Evolutionary conservation across 1,140 invertebrate genomes (phyloP).

Genomic region (Nomia melanderi): DNA sequence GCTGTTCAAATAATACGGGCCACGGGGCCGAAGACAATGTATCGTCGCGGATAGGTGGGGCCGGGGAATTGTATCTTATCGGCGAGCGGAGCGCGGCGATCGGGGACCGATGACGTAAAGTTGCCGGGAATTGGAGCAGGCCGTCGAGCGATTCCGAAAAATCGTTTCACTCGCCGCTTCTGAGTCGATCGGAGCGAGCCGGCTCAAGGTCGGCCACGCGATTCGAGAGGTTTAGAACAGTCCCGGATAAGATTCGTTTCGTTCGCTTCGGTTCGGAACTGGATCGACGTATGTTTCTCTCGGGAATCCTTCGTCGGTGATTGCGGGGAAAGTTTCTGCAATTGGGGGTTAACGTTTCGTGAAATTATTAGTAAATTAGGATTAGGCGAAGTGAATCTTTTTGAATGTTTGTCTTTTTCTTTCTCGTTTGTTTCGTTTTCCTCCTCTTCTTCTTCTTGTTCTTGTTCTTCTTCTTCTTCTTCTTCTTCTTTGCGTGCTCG

Average conservation of each 20-base stretch:
- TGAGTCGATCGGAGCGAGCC: not conserved
- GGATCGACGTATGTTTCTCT: slow-evolving; percentile 67
- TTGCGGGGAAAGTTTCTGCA: too few relatives aligned
- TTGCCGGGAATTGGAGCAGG: not conserved
- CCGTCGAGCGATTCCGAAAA: not conserved
- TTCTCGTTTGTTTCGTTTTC: not conserved
- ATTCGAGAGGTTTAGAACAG: slow-evolving; percentile 57
- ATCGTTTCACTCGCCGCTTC: not conserved
- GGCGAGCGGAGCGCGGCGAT: not conserved
- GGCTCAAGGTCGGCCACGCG: slow-evolving; percentile 31
- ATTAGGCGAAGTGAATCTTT: too few relatives aligned
- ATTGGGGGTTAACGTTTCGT: too few relatives aligned
- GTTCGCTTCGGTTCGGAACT: slow-evolving; percentile 57
- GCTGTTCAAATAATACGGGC: too few relatives aligned
- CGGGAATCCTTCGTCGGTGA: not conserved
- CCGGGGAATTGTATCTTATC: not conserved
- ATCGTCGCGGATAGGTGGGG: not conserved
- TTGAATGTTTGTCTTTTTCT: too few relatives aligned
- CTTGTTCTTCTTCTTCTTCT: not conserved
- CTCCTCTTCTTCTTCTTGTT: not conserved
- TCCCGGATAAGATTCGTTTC: slow-evolving; percentile 63
- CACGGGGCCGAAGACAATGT: not conserved
- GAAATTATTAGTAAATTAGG: too few relatives aligned
- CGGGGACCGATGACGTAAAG: not conserved
- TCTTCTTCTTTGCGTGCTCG: not conserved